phyloP scores from a whole-genome alignment of 1,140 invertebrate genomes.

The Eriosoma lanigerum region DNA sequence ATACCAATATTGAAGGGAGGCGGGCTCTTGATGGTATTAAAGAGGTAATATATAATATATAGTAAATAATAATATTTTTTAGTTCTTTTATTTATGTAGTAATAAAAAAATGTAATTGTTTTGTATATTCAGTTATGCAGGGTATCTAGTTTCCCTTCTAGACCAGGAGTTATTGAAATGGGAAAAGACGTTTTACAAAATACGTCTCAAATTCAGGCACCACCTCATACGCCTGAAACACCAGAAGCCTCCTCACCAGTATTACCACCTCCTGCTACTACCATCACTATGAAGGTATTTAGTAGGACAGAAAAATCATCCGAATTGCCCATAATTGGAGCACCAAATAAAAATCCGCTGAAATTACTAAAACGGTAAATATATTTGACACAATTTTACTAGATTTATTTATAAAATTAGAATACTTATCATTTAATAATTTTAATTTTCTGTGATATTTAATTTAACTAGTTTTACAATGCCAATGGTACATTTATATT shows the following conservation, averaged over 20 bases:
- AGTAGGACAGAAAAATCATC: slow-evolving; percentile 22
- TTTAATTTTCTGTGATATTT: background rate
- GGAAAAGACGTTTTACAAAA: slow-evolving; percentile 25
- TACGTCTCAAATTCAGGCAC: background rate
- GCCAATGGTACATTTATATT: background rate
- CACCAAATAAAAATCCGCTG: slow-evolving; percentile 41
- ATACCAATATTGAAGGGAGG: slow-evolving; percentile 18
- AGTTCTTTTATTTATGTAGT: too few species aligned
- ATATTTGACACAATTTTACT: background rate
- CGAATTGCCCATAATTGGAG: slow-evolving; percentile 22
- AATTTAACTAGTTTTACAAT: background rate
- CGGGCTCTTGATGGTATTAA: slow-evolving; percentile 32
- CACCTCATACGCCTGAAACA: slow-evolving; percentile 7
- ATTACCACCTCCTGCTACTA: slow-evolving; percentile 44
- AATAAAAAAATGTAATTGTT: background rate
- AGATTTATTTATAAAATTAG: background rate
- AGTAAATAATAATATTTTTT: too few species aligned
- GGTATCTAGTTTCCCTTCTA: background rate
- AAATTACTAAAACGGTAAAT: slow-evolving; percentile 47
- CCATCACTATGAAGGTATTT: slow-evolving; percentile 46
- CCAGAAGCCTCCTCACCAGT: slow-evolving; percentile 2
- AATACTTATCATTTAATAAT: background rate
- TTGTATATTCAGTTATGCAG: background rate
- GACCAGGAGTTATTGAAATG: slow-evolving; percentile 33
- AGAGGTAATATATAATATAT: slow-evolving; percentile 33